These are phyloP conservation scores for Linyphia triangularis DNA, from an alignment of 2,888 invertebrate genomes.

Conservation along the genomic window DNA sequence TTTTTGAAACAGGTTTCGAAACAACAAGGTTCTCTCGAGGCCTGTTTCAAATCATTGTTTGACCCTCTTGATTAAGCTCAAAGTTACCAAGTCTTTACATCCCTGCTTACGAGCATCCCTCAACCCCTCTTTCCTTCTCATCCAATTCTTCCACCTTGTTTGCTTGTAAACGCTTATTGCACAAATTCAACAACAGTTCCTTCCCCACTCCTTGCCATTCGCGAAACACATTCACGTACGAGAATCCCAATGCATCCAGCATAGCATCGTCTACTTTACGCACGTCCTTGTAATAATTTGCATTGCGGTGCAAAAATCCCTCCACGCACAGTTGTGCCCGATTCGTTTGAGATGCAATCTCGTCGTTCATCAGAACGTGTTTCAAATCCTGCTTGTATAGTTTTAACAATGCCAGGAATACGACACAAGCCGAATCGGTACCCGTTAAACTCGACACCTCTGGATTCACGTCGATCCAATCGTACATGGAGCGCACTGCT, in stretches of 20 bases:
- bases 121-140: too few species aligned
- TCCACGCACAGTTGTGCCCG: not conserved
- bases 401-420: not conserved
- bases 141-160: too few species aligned
- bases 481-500: conserved; percentile 3
- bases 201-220: not conserved
- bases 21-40: too few species aligned
- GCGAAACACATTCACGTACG: not conserved
- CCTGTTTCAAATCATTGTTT: too few species aligned
- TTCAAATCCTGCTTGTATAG: not conserved
- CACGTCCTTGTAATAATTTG: conserved; percentile 6
- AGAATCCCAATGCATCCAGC: not conserved
- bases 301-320: conserved; percentile 5
- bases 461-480: not conserved
- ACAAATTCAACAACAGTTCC: not conserved
- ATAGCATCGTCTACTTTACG: not conserved
- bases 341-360: not conserved
- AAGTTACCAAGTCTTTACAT: too few species aligned
- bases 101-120: too few species aligned
- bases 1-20: too few species aligned
- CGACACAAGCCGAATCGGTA: conserved; percentile 26
- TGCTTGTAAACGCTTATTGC: not conserved
- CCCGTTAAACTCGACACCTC: conserved; percentile 7
- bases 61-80: too few species aligned
- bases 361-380: not conserved